Conservation (phyloP, 2,113 vertebrate species). For the Takifugu bimaculatus region DNA sequence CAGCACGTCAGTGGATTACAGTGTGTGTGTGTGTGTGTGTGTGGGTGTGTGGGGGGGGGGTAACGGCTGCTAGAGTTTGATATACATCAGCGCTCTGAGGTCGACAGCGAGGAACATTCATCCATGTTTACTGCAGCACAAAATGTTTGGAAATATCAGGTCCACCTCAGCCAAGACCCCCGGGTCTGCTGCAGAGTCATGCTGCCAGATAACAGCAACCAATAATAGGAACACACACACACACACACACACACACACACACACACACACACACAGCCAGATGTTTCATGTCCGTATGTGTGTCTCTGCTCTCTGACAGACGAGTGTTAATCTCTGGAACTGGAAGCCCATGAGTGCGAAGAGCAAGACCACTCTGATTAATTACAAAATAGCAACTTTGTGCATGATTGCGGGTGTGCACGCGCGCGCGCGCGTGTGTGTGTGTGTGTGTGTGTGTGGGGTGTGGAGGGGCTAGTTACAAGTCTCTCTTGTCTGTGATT, state of each 20-base stretch:
- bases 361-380: slow-evolving; percentile 20
- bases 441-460: neutral
- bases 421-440: neutral
- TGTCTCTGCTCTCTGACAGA: slow-evolving; percentile 35
- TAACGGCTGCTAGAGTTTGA: slow-evolving; percentile 16
- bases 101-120: slow-evolving; percentile 34
- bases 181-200: slow-evolving; percentile 22
- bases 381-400: slow-evolving; percentile 9
- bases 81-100: slow-evolving; percentile 22
- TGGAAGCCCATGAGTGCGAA: slow-evolving; percentile 20
- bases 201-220: slow-evolving; percentile 27
- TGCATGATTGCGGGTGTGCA: neutral
- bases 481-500: slow-evolving; percentile 19
- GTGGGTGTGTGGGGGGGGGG: slow-evolving; percentile 29
- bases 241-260: slow-evolving; percentile 1
- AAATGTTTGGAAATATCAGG: slow-evolving; percentile 23
- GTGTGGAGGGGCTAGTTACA: neutral
- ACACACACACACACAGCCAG: slow-evolving; percentile 20
- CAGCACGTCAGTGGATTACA: too few relatives aligned
- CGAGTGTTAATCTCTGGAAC: slow-evolving; percentile 44
- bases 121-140: slow-evolving; percentile 26
- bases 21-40: too few relatives aligned
- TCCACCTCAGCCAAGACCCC: slow-evolving; percentile 42
- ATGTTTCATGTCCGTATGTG: slow-evolving; percentile 48
- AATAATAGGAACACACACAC: slow-evolving; percentile 21